These are phyloP conservation scores for Lottia gigantea DNA, from an alignment of 2,888 invertebrate genomes.

Conservation along the genomic window DNA sequence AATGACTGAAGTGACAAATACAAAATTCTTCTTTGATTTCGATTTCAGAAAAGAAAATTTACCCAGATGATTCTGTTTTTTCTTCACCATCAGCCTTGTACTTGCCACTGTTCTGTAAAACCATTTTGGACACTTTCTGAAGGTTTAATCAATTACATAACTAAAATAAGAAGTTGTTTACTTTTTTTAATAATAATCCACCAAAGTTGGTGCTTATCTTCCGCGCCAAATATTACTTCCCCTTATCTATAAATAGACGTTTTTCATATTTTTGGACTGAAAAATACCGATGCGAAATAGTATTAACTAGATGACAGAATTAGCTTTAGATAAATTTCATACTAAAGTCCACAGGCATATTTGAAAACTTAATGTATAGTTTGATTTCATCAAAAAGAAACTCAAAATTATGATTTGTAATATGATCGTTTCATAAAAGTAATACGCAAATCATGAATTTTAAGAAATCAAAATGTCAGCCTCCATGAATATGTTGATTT, in stretches of 20 bases:
- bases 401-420: no score
- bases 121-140: conserved; percentile 67
- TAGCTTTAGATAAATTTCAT: no score
- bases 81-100: conserved; percentile 69
- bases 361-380: no score
- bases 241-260: no score
- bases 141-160: conserved; percentile 11
- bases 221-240: conserved; percentile 39
- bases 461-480: conserved; percentile 12
- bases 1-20: no score
- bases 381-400: no score
- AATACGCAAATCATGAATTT: neutral
- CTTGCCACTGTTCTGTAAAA: conserved; percentile 73
- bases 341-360: no score
- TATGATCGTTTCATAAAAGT: no score
- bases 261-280: no score
- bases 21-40: no score
- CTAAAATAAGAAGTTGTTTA: conserved; percentile 2
- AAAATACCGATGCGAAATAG: no score
- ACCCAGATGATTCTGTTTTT: conserved; percentile 30
- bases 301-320: no score
- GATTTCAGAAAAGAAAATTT: neutral
- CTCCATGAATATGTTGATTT: neutral
- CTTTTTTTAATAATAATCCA: conserved; percentile 3
- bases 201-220: conserved; percentile 28